phyloP scores from a whole-genome alignment of 2,113 vertebrate genomes.

The Rostratula benghalensis region DNA sequence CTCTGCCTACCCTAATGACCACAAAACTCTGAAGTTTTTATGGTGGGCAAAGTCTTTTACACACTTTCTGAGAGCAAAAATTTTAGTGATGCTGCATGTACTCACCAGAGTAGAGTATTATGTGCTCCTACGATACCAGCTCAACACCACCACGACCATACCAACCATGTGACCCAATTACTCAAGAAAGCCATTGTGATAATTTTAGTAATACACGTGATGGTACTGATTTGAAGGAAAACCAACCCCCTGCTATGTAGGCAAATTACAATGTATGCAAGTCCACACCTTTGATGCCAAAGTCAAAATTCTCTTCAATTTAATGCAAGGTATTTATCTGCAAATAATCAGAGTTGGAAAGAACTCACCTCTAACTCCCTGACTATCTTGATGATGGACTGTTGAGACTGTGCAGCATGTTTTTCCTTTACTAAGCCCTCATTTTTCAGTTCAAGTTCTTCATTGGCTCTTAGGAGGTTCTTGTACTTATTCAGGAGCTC shows the following conservation, averaged over 20 bases:
- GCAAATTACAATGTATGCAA: background rate
- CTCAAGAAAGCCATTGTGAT: background rate
- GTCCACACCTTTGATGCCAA: background rate
- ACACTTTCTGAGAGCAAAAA: background rate
- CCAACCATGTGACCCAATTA: background rate
- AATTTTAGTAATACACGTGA: background rate
- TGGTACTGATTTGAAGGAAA: background rate
- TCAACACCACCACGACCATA: background rate
- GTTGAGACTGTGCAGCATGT: slow-evolving; percentile 79
- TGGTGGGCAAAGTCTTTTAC: background rate
- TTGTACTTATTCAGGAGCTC: slow-evolving; percentile 81
- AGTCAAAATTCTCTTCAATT: background rate
- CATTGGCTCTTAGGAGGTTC: slow-evolving; percentile 78
- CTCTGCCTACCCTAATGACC: background rate
- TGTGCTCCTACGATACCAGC: background rate
- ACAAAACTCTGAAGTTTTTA: background rate
- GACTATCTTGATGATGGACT: slow-evolving; percentile 78
- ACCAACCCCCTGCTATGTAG: background rate
- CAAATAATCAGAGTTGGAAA: background rate
- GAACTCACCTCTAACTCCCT: slow-evolving; percentile 82
- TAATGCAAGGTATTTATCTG: background rate
- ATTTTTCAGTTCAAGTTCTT: slow-evolving; percentile 81
- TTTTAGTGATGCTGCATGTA: background rate
- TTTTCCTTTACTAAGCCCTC: slow-evolving; percentile 82
- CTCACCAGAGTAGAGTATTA: background rate